These are phyloP conservation scores for Orussus abietinus DNA, from an alignment of 1,140 invertebrate species.

Conservation along the genomic window DNA sequence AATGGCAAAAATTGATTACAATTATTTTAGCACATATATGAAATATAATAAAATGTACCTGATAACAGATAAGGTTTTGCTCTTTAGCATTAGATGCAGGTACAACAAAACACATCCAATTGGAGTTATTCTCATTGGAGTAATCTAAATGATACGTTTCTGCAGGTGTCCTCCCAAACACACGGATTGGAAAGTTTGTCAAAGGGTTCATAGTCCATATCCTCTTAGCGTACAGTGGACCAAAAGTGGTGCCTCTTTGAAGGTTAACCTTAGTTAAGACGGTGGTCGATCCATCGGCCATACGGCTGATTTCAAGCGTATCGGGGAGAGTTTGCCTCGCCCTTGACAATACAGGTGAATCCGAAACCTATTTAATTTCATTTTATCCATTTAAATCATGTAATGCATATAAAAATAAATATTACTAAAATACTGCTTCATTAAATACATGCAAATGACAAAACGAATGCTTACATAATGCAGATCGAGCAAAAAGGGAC, in stretches of 20 bases:
- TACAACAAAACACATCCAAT: conserved; percentile 64
- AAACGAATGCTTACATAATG: conserved; percentile 21
- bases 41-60: no score
- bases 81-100: conserved; percentile 47
- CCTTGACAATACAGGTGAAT: conserved; percentile 31
- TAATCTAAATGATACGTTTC: conserved; percentile 54
- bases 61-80: conserved; percentile 66
- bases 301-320: conserved; percentile 33
- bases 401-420: conserved; percentile 1
- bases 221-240: conserved; percentile 48
- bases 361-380: conserved; percentile 20
- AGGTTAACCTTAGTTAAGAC: conserved; percentile 38
- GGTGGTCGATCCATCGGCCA: conserved; percentile 33
- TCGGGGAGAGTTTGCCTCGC: conserved; percentile 48
- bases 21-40: no score
- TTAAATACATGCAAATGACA: conserved; percentile 7
- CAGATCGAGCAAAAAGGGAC: conserved; percentile 36
- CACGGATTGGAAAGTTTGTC: conserved; percentile 42
- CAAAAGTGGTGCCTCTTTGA: conserved; percentile 46
- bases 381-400: neutral
- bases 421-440: neutral
- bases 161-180: conserved; percentile 13
- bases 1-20: neutral
- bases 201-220: conserved; percentile 37
- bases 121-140: conserved; percentile 55